Percentiles rank a stretch among this genome's conserved stretches.
Evolutionary conservation across 2,797 vertebrate species (phyloP).

Genomic region (Fratercula arctica): DNA sequence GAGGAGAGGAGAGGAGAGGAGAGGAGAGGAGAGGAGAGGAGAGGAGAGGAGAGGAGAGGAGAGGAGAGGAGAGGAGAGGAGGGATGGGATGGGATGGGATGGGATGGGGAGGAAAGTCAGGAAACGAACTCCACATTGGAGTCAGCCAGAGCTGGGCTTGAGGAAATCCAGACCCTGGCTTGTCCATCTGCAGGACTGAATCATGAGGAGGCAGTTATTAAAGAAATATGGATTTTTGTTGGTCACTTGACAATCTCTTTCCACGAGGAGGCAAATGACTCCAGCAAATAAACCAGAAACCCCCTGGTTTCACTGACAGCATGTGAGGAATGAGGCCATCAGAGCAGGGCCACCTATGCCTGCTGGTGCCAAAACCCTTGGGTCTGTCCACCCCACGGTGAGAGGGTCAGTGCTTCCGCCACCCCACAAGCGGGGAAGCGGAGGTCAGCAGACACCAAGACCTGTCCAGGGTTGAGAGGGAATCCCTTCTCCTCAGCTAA

Average conservation of each 20-base stretch:
- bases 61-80: background rate
- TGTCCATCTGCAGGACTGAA: background rate
- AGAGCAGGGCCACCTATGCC: background rate
- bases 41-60: background rate
- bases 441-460: background rate
- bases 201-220: background rate
- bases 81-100: background rate
- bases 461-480: background rate
- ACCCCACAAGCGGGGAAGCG: background rate
- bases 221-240: background rate
- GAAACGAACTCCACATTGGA: background rate
- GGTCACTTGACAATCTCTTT: background rate
- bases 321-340: background rate
- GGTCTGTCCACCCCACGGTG: background rate
- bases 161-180: background rate
- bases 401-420: background rate
- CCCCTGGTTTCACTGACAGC: background rate
- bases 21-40: background rate
- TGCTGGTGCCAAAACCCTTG: background rate
- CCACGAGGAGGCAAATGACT: background rate
- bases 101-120: background rate
- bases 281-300: background rate
- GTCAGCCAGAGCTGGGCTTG: background rate
- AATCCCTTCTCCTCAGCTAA: background rate
- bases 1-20: background rate